phyloP scores from a whole-genome alignment of 1,140 invertebrate species.

The Dendrolimus kikuchii region DNA sequence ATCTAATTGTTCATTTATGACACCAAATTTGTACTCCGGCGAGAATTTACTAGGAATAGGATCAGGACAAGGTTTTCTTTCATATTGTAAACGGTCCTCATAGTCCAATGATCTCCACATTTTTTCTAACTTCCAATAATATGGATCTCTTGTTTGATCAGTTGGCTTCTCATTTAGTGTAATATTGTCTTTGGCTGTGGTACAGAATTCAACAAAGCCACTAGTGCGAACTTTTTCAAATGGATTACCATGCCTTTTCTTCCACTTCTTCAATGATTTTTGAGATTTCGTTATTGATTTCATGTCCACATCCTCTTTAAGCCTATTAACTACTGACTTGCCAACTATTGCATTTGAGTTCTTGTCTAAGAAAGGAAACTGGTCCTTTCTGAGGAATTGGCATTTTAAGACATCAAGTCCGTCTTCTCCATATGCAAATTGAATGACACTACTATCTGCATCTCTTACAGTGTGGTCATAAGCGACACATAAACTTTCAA shows the following conservation, averaged over 20 bases:
- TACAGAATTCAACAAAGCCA: conserved; percentile 44
- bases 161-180: conserved; percentile 36
- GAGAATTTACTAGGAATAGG: conserved; percentile 80
- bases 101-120: conserved; percentile 75
- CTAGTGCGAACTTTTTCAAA: conserved; percentile 51
- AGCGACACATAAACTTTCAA: conserved; percentile 92
- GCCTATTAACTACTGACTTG: conserved; percentile 70
- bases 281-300: conserved; percentile 65
- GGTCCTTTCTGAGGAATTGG: conserved; percentile 86
- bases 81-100: conserved; percentile 73
- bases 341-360: conserved; percentile 82
- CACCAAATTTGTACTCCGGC: conserved; percentile 84
- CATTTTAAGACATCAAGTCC: conserved; percentile 93
- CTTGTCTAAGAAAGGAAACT: conserved; percentile 86
- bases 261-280: conserved; percentile 76
- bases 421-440: conserved; percentile 99
- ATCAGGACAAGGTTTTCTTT: conserved; percentile 76
- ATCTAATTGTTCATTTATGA: conserved; percentile 86
- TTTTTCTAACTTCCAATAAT: conserved; percentile 73
- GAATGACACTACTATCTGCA: conserved; percentile 94
- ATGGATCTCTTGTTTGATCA: conserved; percentile 52
- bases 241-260: conserved; percentile 71
- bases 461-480: conserved; percentile 98
- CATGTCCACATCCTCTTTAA: conserved; percentile 70
- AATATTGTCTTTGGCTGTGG: conserved; percentile 38